Evolutionary conservation across 2,888 invertebrate species (phyloP).

Genomic region (Caenorhabditis macrosperma): DNA sequence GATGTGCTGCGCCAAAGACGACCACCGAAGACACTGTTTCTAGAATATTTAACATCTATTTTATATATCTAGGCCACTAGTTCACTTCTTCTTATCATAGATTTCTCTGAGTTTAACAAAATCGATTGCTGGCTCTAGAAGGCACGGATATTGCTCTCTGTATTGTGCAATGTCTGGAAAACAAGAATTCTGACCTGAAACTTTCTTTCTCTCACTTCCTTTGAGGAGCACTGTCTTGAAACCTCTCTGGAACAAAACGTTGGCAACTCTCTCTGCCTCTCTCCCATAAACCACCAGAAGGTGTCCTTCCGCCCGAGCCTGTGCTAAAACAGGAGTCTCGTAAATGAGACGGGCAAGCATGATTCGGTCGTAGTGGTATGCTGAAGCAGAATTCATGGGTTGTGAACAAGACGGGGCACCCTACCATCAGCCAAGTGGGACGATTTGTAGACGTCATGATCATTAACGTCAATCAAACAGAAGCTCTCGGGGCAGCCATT

Average conservation of each 20-base stretch:
- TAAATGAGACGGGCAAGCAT: slow-evolving; percentile 56
- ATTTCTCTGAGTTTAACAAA: slow-evolving; percentile 49
- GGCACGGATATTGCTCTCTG: slow-evolving; percentile 62
- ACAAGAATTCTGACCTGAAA: too few species aligned
- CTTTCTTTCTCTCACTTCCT: slow-evolving; percentile 70
- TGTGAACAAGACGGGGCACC: background rate
- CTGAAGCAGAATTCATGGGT: slow-evolving; percentile 25
- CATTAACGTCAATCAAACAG: slow-evolving; percentile 61
- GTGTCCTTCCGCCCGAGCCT: slow-evolving; percentile 40
- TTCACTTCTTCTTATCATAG: slow-evolving; percentile 41
- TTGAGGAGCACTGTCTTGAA: slow-evolving; percentile 61
- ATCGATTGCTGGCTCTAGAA: slow-evolving; percentile 48
- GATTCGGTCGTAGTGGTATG: slow-evolving; percentile 60
- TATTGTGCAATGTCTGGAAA: slow-evolving; percentile 57
- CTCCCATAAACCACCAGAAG: slow-evolving; percentile 52
- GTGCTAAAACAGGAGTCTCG: slow-evolving; percentile 51
- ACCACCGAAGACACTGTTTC: slow-evolving; percentile 51
- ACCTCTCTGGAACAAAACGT: slow-evolving; percentile 63
- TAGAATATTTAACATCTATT: too few species aligned
- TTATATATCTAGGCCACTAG: too few species aligned
- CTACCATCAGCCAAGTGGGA: slow-evolving; percentile 52
- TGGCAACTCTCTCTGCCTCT: slow-evolving; percentile 55
- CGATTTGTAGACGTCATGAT: slow-evolving; percentile 49
- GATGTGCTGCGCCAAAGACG: slow-evolving; percentile 67
- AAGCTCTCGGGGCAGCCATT: slow-evolving; percentile 45